phyloP scores from a whole-genome alignment of 2,113 vertebrate species.

The Pipra filicauda region DNA sequence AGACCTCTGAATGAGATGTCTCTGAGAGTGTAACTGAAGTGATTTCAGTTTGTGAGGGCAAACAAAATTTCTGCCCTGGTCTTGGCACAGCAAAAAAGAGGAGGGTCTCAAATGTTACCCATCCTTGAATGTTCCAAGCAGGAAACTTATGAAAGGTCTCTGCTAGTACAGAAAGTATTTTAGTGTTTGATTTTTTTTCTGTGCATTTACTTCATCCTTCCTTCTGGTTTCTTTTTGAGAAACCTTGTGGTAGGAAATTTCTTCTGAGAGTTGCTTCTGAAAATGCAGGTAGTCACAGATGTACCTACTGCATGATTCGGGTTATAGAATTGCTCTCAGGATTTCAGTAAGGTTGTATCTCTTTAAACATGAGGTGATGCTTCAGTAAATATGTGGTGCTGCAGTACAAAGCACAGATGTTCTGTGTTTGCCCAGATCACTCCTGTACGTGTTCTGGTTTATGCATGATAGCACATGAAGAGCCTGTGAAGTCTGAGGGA shows the following conservation, averaged over 20 bases:
- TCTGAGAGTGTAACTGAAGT: not conserved
- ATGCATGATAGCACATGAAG: not conserved
- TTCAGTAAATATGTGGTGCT: not conserved
- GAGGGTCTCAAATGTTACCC: not conserved
- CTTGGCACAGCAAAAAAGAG: not conserved
- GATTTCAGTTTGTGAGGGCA: not conserved
- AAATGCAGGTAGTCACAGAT: not conserved
- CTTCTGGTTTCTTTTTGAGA: not conserved
- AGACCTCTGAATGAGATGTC: not conserved
- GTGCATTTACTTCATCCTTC: not conserved
- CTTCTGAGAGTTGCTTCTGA: not conserved
- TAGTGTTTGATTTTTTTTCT: not conserved
- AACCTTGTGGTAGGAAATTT: not conserved
- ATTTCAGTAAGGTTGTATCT: not conserved
- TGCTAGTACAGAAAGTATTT: not conserved
- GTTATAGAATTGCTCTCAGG: not conserved
- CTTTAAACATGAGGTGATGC: not conserved
- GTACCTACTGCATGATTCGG: not conserved
- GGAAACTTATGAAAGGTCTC: not conserved
- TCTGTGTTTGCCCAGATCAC: not conserved
- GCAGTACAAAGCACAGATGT: conserved; percentile 11
- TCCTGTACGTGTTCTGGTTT: not conserved
- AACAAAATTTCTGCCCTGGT: not conserved
- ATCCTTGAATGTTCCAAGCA: not conserved
- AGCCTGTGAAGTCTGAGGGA: not conserved